Conservation (phyloP, 2,113 vertebrate genomes). For the Prolemur simus region DNA sequence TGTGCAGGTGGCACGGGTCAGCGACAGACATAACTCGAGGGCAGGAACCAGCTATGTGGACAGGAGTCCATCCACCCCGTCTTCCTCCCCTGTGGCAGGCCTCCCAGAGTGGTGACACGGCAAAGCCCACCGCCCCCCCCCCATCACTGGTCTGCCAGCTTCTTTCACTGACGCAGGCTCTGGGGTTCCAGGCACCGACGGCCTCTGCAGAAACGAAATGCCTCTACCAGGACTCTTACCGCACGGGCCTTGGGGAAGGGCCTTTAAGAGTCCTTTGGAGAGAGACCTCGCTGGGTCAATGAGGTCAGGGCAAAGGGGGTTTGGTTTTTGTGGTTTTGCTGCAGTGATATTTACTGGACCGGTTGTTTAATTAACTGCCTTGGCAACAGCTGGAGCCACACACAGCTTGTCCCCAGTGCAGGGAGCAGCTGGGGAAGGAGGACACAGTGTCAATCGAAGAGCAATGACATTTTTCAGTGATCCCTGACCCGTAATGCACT, state of each 20-base stretch:
- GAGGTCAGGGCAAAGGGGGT: not conserved
- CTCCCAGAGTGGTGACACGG: not conserved
- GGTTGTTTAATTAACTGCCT: constrained; percentile 48
- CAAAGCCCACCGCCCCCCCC: not conserved
- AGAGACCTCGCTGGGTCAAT: not conserved
- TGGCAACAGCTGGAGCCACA: constrained; percentile 69
- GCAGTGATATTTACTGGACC: constrained; percentile 30
- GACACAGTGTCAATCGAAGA: constrained; percentile 32
- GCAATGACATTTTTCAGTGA: constrained; percentile 59
- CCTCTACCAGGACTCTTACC: not conserved
- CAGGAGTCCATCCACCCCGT: not conserved
- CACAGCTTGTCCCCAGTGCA: constrained; percentile 9
- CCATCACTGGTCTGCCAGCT: not conserved
- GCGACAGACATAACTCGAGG: not conserved
- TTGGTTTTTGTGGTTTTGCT: constrained; percentile 32
- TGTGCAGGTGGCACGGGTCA: not conserved
- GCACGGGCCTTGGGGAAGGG: not conserved
- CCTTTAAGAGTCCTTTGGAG: not conserved
- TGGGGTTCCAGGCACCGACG: not conserved
- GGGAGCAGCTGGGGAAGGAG: constrained; percentile 59
- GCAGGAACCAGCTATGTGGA: not conserved
- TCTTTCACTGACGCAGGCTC: not conserved
- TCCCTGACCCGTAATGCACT: constrained; percentile 46
- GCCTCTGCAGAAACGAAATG: not conserved
- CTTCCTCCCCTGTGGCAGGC: not conserved